These are phyloP conservation scores for Gallinago solitaria DNA, from an alignment of 2,797 vertebrate species.

Conservation along the genomic window DNA sequence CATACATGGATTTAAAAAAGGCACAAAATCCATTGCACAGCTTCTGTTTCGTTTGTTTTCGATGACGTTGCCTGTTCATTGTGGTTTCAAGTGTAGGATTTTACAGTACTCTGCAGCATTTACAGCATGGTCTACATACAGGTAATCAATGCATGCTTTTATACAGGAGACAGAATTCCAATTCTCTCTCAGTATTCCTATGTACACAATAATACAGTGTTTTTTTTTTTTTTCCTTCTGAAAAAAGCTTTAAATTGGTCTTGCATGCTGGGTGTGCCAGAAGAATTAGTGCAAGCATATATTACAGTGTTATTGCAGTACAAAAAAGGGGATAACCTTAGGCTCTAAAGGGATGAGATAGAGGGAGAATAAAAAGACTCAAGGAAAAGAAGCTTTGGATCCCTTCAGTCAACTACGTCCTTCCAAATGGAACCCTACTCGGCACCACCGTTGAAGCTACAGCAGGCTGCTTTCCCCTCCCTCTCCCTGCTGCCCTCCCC, in stretches of 20 bases:
- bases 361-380: constrained; percentile 70
- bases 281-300: constrained; percentile 91
- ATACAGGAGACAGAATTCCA: constrained; percentile 74
- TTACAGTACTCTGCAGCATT: constrained; percentile 88
- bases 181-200: constrained; percentile 66
- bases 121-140: constrained; percentile 81
- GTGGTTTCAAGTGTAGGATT: constrained; percentile 93
- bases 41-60: constrained; percentile 76
- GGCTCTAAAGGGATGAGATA: constrained; percentile 49
- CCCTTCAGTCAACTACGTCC: constrained; percentile 54
- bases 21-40: constrained; percentile 95
- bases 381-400: constrained; percentile 73
- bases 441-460: constrained; percentile 41
- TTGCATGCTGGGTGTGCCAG: constrained; percentile 78
- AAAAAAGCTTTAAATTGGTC: constrained; percentile 70
- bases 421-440: constrained; percentile 45
- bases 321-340: constrained; percentile 74
- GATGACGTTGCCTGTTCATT: constrained; percentile 82
- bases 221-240: constrained; percentile 13
- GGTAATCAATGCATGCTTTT: constrained; percentile 86
- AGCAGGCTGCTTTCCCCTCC: constrained; percentile 21
- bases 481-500: constrained; percentile 42
- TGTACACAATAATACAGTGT: constrained; percentile 76
- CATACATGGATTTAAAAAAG: constrained; percentile 95
- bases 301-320: constrained; percentile 90